Percentiles rank a stretch among this genome's conserved stretches.
Conservation (phyloP, 2,888 invertebrate genomes). For the Epsilonema sp. region DNA sequence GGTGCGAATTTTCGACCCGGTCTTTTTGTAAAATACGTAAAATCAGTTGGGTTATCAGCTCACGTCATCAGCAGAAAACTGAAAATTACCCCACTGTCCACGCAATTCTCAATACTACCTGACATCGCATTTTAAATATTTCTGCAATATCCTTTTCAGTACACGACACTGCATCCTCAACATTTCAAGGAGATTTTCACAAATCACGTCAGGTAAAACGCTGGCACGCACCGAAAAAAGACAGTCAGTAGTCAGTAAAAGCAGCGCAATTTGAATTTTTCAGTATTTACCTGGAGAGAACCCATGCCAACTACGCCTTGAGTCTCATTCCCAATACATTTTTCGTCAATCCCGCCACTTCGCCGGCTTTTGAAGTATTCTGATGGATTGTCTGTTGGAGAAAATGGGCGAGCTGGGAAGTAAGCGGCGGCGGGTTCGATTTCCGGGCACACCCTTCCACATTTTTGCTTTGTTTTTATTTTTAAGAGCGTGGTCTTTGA, state of each 20-base stretch:
- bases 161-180: slow-evolving; percentile 82
- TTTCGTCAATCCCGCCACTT: slow-evolving; percentile 15
- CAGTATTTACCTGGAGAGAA: slow-evolving; percentile 53
- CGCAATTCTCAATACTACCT: too few species aligned
- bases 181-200: slow-evolving; percentile 91
- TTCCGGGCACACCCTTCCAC: too few species aligned
- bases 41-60: too few species aligned
- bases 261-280: too few species aligned
- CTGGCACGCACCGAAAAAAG: too few species aligned
- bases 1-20: too few species aligned
- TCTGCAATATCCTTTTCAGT: slow-evolving; percentile 42
- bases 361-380: slow-evolving; percentile 15
- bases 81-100: too few species aligned
- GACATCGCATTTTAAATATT: too few species aligned
- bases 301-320: slow-evolving; percentile 72
- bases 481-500: not conserved
- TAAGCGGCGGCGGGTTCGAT: not conserved
- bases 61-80: too few species aligned
- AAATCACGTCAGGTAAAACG: slow-evolving; percentile 54
- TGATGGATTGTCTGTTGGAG: slow-evolving; percentile 12
- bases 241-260: too few species aligned
- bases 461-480: not conserved
- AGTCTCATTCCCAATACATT: slow-evolving; percentile 28
- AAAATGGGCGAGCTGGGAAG: slow-evolving; percentile 4
- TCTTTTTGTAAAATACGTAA: too few species aligned